These are phyloP conservation scores for Aldrovandia affinis DNA, from an alignment of 2,797 vertebrate genomes.

Conservation along the genomic window DNA sequence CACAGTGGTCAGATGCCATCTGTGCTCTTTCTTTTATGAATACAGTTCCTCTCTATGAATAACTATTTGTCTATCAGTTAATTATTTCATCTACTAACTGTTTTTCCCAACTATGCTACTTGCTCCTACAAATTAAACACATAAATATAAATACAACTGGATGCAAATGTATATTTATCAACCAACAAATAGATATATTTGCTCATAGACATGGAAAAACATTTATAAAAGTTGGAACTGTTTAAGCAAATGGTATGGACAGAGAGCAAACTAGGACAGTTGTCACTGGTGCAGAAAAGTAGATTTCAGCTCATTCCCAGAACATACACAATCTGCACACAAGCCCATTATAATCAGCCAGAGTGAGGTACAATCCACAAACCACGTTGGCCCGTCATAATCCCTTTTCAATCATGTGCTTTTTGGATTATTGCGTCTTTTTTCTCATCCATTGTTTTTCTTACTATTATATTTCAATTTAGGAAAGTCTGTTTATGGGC, in stretches of 20 bases:
- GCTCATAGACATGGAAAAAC: not conserved
- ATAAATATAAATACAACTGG: too few species aligned
- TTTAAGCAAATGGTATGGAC: slow-evolving; percentile 42
- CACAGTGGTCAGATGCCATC: too few species aligned
- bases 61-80: too few species aligned
- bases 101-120: too few species aligned
- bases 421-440: slow-evolving; percentile 75
- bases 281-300: slow-evolving; percentile 49
- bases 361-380: slow-evolving; percentile 63
- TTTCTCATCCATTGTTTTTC: slow-evolving; percentile 69
- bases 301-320: slow-evolving; percentile 63
- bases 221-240: not conserved
- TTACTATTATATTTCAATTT: slow-evolving; percentile 76
- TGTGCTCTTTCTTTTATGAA: too few species aligned
- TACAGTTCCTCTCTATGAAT: too few species aligned
- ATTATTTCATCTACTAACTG: too few species aligned
- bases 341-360: slow-evolving; percentile 64
- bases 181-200: not conserved
- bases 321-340: slow-evolving; percentile 61
- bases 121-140: too few species aligned
- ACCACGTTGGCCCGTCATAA: slow-evolving; percentile 58
- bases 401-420: slow-evolving; percentile 77
- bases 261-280: slow-evolving; percentile 47
- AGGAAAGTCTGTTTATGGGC: slow-evolving; percentile 51
- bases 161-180: too few species aligned